These are phyloP conservation scores for Sakesphorus luctuosus DNA, from an alignment of 2,113 vertebrate genomes.

Conservation along the genomic window DNA sequence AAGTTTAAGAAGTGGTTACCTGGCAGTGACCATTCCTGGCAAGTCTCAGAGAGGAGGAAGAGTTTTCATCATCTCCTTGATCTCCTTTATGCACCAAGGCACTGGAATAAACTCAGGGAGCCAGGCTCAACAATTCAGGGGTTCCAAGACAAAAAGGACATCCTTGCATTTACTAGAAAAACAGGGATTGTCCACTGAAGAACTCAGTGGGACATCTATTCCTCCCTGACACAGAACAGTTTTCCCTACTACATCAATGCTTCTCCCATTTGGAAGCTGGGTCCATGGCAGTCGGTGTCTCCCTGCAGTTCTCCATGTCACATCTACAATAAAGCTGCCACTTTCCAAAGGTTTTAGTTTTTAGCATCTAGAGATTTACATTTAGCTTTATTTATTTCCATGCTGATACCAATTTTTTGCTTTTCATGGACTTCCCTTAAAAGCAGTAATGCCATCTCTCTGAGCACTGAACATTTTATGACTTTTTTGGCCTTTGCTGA, in stretches of 20 bases:
- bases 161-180: not conserved
- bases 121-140: not conserved
- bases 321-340: not conserved
- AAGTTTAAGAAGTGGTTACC: not conserved
- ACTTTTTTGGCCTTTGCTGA: constrained; percentile 13
- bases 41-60: not conserved
- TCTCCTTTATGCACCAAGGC: not conserved
- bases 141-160: not conserved
- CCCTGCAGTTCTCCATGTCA: not conserved
- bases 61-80: not conserved
- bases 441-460: not conserved
- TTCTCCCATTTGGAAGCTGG: not conserved
- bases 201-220: not conserved
- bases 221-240: not conserved
- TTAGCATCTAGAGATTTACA: not conserved
- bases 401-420: not conserved
- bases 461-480: not conserved
- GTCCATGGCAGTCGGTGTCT: not conserved
- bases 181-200: not conserved
- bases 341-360: not conserved
- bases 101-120: not conserved
- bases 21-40: not conserved
- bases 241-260: not conserved
- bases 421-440: constrained; percentile 18
- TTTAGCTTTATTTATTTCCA: constrained; percentile 7